Evolutionary conservation across 2,888 invertebrate genomes (phyloP).

Genomic region (Trachelus tabidus): DNA sequence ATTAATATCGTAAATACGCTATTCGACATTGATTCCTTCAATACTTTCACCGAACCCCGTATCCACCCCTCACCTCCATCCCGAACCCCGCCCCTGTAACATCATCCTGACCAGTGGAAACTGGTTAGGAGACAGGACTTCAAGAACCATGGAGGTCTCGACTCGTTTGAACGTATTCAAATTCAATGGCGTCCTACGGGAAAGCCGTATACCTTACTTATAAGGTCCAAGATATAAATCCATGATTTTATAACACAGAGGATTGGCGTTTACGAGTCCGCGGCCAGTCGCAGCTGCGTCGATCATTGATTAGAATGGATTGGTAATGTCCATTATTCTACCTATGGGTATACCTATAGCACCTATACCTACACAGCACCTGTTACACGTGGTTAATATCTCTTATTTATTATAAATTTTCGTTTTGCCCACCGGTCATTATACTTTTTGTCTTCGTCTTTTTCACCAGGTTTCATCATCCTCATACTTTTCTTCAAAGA

Average conservation of each 20-base stretch:
- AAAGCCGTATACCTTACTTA: not conserved
- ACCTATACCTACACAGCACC: not conserved
- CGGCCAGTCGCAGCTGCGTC: constrained; percentile 37
- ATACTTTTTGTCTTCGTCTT: not conserved
- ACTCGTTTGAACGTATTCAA: not conserved
- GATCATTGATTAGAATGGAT: constrained; percentile 47
- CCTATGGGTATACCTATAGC: constrained; percentile 10
- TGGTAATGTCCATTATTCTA: constrained; percentile 23
- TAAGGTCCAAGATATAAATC: constrained; percentile 33
- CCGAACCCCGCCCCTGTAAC: not conserved
- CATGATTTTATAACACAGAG: constrained; percentile 41
- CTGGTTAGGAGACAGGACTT: not conserved
- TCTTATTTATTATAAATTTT: not conserved
- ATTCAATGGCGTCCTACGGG: not conserved
- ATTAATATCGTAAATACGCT: not conserved
- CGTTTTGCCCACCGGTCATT: not conserved
- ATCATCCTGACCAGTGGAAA: not conserved
- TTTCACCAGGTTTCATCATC: not conserved
- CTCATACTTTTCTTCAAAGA: not conserved
- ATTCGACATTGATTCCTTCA: not conserved
- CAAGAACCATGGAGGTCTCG: not conserved
- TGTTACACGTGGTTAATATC: constrained; percentile 1
- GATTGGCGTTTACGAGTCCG: constrained; percentile 43
- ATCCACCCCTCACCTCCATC: not conserved
- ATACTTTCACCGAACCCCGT: not conserved